Base-by-base conservation (phyloP, 2,113 vertebrate genomes). In the Thunnus maccoyii region DNA sequence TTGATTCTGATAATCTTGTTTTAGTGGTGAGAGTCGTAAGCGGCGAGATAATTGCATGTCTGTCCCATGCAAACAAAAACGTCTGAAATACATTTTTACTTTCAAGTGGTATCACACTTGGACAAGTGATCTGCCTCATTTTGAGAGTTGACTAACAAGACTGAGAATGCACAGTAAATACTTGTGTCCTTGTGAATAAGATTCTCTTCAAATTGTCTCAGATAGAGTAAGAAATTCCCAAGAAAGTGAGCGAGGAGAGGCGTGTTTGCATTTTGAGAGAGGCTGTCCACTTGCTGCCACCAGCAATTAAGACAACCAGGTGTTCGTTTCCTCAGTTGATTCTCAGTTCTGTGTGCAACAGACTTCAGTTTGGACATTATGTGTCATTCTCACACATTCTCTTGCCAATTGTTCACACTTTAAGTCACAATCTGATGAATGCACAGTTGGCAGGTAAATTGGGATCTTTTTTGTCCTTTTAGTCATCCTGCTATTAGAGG, bases 291-390 rank as follows among this genome's bases (percentile, higher is more conserved):
- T 80, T 78, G 56, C 76, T 58, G 54, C 69, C 61, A 61, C 52
- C 67, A 57, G 66, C 86, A 85, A 84, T 82, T 75, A 86, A 84
- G 46, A 55, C 57, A 44, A 60, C 17, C 80, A 84, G 88, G 76
- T 88, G 86, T 78, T 85, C 52, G 51, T 72, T 71, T 76, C 65
- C 72, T 62, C 72, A 41, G 82, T 58, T 68, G 83, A 65, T 71
- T 78, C 69, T 70, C 77, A 83, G 70, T 68, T 76, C 58, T 63
- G 64, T 48, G 22, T 64, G 11, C 64, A 57, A 17, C 71, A 84
- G 66, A 66, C 64, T 70, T 66, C 15, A 18, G 22, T 36, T 66
- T 3, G 44, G 50, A 78, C 25, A 47, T 0, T 2, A 63, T 32
- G 44, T 54, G 55, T 76, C 76, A 65, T 25, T 78, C 62, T 77